phyloP scores from a whole-genome alignment of 2,888 invertebrate genomes.

The Meiosimyza decipiens region DNA sequence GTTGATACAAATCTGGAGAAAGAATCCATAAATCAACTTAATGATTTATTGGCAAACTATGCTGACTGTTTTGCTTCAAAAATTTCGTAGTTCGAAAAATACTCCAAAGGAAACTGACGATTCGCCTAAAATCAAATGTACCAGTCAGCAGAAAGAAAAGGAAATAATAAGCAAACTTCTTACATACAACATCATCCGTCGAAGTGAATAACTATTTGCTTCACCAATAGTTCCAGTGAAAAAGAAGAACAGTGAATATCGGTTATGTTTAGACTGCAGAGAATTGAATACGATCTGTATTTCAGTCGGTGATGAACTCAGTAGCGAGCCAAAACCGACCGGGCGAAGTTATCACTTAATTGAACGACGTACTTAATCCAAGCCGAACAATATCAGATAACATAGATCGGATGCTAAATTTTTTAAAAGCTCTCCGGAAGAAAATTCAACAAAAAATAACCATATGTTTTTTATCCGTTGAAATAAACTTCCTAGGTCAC shows the following conservation, averaged over 20 bases:
- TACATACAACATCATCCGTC: slow-evolving; percentile 18
- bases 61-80: neutral
- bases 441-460: too few relatives aligned
- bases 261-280: slow-evolving; percentile 30
- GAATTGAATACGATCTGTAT: slow-evolving; percentile 34
- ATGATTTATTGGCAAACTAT: neutral
- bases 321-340: slow-evolving; percentile 24
- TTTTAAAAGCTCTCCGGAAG: too few relatives aligned
- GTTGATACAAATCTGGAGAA: neutral
- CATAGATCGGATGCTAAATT: too few relatives aligned
- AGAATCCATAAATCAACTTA: neutral
- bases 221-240: slow-evolving; percentile 41
- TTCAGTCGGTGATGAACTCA: slow-evolving; percentile 41
- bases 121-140: slow-evolving; percentile 32
- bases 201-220: slow-evolving; percentile 40
- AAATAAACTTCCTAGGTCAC: too few relatives aligned
- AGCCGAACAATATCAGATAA: neutral
- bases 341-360: slow-evolving; percentile 11
- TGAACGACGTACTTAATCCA: slow-evolving; percentile 34
- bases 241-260: slow-evolving; percentile 43
- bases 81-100: too few relatives aligned
- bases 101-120: slow-evolving; percentile 36
- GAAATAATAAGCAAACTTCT: too few relatives aligned
- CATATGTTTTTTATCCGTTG: too few relatives aligned
- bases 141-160: slow-evolving; percentile 23